Evolutionary conservation across 2,113 vertebrate genomes (phyloP).

Genomic region (Ailurus styani): DNA sequence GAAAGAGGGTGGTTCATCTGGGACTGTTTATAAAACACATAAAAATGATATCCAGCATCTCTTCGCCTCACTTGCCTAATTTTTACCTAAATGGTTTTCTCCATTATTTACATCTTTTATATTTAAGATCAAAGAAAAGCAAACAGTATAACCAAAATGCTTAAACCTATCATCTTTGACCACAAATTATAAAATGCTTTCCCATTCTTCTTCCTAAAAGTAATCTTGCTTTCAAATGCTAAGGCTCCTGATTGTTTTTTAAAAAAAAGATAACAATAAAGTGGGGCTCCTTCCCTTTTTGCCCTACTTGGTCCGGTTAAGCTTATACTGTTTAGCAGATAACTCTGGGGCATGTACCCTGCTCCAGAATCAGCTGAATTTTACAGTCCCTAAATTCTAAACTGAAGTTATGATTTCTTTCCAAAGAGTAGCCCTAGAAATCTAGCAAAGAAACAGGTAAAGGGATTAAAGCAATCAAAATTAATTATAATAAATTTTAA

Average conservation of each 20-base stretch:
- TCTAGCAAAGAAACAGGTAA: neutral
- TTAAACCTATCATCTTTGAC: neutral
- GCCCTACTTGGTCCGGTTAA: neutral
- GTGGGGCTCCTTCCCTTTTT: neutral
- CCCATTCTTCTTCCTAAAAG: neutral
- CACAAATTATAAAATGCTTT: slow-evolving; percentile 2
- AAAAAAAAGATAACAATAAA: neutral
- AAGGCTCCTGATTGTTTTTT: neutral
- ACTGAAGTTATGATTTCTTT: neutral
- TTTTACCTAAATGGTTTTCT: neutral
- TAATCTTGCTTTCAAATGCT: neutral
- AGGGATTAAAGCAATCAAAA: neutral
- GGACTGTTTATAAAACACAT: neutral
- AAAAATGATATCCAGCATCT: neutral
- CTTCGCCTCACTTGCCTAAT: neutral
- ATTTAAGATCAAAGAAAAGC: slow-evolving; percentile 16
- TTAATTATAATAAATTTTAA: neutral
- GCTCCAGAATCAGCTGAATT: neutral
- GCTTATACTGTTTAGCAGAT: neutral
- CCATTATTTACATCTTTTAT: neutral
- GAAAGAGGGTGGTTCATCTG: neutral
- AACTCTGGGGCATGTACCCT: neutral
- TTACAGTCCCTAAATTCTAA: neutral
- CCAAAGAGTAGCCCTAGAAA: neutral
- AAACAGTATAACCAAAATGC: neutral